Conservation (phyloP, 1,140 invertebrate species). For the Ceratina calcarata region DNA sequence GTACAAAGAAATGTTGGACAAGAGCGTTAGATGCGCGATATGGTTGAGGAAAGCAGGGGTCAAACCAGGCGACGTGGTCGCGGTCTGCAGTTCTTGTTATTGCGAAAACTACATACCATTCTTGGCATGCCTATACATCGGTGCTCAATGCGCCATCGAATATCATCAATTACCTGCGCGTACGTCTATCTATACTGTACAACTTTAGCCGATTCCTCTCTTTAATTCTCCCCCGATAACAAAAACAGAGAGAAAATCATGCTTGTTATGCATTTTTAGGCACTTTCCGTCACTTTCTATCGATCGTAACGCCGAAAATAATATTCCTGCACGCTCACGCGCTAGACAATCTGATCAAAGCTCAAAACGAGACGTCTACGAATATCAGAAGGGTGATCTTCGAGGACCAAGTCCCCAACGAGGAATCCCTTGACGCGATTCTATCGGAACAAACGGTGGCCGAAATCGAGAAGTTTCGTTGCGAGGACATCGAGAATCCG, state of each 20-base stretch:
- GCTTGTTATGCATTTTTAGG: constrained; percentile 53
- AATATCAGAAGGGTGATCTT: constrained; percentile 68
- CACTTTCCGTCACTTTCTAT: constrained; percentile 65
- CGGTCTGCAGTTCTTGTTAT: constrained; percentile 6
- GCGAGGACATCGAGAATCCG: constrained; percentile 40
- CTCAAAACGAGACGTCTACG: constrained; percentile 47
- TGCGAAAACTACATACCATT: constrained; percentile 11
- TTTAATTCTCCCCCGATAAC: too few relatives aligned
- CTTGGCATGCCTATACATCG: constrained; percentile 31
- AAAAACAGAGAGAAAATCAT: too few relatives aligned
- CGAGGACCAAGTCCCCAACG: constrained; percentile 51
- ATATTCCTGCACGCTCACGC: constrained; percentile 67
- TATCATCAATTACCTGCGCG: constrained; percentile 16
- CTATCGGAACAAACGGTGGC: constrained; percentile 26
- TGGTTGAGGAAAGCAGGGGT: constrained; percentile 37
- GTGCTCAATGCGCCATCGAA: constrained; percentile 9
- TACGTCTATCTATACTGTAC: background rate
- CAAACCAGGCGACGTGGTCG: constrained; percentile 22
- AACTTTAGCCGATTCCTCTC: background rate
- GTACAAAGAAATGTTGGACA: constrained; percentile 33
- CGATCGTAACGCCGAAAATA: constrained; percentile 71
- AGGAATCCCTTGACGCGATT: constrained; percentile 56
- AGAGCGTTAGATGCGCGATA: constrained; percentile 34
- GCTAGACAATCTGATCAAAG: constrained; percentile 52
- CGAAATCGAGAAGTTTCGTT: constrained; percentile 25